Base-by-base conservation (phyloP, 30 jellyfish, hydroid and myxozoan species). In the Calvadosia cruxmelitensis region DNA sequence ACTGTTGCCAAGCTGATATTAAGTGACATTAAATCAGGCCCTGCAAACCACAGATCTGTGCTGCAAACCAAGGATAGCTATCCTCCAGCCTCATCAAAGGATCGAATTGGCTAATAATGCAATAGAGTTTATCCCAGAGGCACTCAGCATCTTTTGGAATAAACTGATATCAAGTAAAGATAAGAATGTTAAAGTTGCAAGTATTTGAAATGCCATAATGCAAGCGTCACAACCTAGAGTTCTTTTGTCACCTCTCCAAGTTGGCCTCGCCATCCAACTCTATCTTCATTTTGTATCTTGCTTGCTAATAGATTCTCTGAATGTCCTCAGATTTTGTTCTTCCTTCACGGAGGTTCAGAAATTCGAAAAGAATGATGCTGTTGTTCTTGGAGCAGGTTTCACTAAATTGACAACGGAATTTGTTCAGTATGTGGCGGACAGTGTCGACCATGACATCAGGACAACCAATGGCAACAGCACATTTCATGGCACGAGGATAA, bases 381-480 rank as follows among this genome's bases (percentile, higher is more conserved):
- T 66, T 33, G 25, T 27, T 25, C 33, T 51, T 1, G 63, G 62
- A 31, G 34, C 63, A 66, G n/a, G 25, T 31, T 31, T 29, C n/a
- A n/a, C n/a, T n/a, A n/a, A n/a, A n/a, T n/a, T n/a, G n/a, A n/a
- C n/a, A n/a, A 34, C 34, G 34, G n/a, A n/a, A n/a, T n/a, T n/a
- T n/a, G n/a, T n/a, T n/a, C n/a, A n/a, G n/a, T n/a, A n/a, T n/a
- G n/a, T n/a, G n/a, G n/a, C 72, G 25, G 79, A 69, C 50, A 69
- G 32, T 32, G 79, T 69, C 16, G 79, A 69, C 79, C 71, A 69
- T 61, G 49, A 69, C 50, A 50, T 69, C n/a, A 29, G 71, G 27
- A 66, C 75, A 62, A 62, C 34, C 34, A 63, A 66, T 66, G 62
- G 75, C 23, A 30, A 66, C 36, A 33, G 36, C n/a, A n/a, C n/a